Evolutionary conservation across 2,888 invertebrate species (phyloP), one percentile per base, ranked within the genome.

Genomic region (Hipparchia semele): DNA sequence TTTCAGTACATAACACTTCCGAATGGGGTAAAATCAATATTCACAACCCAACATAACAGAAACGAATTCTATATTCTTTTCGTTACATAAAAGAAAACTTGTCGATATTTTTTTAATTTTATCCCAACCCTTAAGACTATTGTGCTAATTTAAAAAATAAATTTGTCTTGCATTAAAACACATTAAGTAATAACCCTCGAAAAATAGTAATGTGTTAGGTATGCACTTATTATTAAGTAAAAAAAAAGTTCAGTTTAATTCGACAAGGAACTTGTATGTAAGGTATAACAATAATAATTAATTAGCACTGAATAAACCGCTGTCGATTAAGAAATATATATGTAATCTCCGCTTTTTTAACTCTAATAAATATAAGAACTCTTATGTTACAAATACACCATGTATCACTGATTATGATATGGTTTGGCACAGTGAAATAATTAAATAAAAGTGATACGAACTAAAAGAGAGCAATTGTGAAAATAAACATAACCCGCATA

Each of bases 341-440:
- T 59, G 72, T 76, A 79, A 77, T 73, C 67, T 76, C 75, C 66
- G 70, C 75, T 71, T 74, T 77, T 77, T 73, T 76, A 72, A 59
- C 58, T 77, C 78, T 80, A 77, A 77, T 72, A 77, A 75, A 75
- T 79, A 77, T 75, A 79, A 78, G 75, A 73, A 74, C 68, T 73
- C 78, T 77, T 79, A 79, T 65, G 59, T 84, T 86, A 86, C 79
- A 79, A 76, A 77, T 84, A 76, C 82, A 87, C 85, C 82, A 84
- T 86, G 82, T 89, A 91, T 90, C 90, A 89, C 90, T 87, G 88
- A 89, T 87, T 77, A 89, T 89, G 90, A 92, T 92, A 92, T 93
- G 91, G 87, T 90, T 83, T 85, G 84, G 84, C 84, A 85, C 84
- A 80, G 78, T 80, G 73, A 80, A 77, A 79, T 7, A 78, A 78